Percentiles rank a stretch among this genome's conserved stretches.
phyloP scores from a whole-genome alignment of 2,888 invertebrate species.

The Thysanoteuthis rhombus region DNA sequence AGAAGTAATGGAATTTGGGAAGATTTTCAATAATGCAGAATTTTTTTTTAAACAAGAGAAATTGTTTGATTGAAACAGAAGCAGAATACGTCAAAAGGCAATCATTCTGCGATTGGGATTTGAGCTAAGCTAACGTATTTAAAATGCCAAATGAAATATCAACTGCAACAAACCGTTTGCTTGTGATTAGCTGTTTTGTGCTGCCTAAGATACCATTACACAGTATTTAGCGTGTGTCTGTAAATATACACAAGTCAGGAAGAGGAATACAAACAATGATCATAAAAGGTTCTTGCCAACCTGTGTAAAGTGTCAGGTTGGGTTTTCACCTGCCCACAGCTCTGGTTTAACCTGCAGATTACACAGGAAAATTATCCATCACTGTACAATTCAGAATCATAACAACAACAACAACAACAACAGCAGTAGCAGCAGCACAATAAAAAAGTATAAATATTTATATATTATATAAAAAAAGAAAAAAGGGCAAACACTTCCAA shows the following conservation, averaged over 20 bases:
- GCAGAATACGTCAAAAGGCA: no score
- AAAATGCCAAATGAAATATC: background rate
- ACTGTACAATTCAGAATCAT: conserved; percentile 26
- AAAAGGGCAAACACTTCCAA: conserved; percentile 15
- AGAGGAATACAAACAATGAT: conserved; percentile 24
- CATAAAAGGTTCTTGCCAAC: conserved; percentile 31
- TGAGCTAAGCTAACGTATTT: background rate
- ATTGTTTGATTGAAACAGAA: no score
- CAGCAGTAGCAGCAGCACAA: background rate
- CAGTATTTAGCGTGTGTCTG: background rate
- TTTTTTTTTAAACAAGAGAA: no score
- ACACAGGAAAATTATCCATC: conserved; percentile 32
- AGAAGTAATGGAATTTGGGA: no score
- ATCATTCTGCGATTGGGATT: background rate
- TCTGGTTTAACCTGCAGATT: conserved; percentile 31
- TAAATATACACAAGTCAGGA: conserved; percentile 20
- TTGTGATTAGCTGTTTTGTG: background rate
- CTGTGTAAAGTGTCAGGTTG: conserved; percentile 31
- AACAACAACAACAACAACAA: background rate
- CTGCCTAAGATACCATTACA: background rate
- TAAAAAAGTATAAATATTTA: background rate
- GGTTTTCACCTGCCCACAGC: conserved; percentile 32
- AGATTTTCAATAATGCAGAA: no score
- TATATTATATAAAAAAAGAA: background rate
- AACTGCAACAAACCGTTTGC: background rate